Evolutionary conservation across 2,797 vertebrate species (phyloP).

Genomic region (Discoglossus pictus): DNA sequence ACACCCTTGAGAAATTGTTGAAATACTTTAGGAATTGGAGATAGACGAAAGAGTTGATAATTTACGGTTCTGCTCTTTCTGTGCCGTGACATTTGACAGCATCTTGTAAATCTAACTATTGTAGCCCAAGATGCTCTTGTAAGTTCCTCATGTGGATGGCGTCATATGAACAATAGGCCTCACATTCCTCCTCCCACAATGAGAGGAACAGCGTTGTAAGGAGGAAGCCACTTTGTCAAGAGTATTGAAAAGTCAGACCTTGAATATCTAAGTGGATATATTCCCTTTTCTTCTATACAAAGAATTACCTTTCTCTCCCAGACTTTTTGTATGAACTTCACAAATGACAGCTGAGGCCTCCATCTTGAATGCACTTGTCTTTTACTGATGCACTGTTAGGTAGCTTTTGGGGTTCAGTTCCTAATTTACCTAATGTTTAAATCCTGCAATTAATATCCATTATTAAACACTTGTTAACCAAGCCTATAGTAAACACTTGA

Average conservation of each 20-base stretch:
- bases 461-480: too few relatives aligned
- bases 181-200: not conserved
- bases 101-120: constrained; percentile 55
- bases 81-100: constrained; percentile 35
- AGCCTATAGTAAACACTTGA: too few relatives aligned
- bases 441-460: too few relatives aligned
- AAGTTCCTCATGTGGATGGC: constrained; percentile 40
- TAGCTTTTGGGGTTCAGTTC: too few relatives aligned
- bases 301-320: constrained; percentile 30
- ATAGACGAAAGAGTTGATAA: constrained; percentile 34
- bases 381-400: not conserved
- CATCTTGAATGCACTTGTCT: not conserved
- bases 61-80: constrained; percentile 48
- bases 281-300: constrained; percentile 18
- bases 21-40: constrained; percentile 14
- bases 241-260: constrained; percentile 20
- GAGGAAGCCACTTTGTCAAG: constrained; percentile 1
- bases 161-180: constrained; percentile 33
- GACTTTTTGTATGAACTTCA: constrained; percentile 18
- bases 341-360: constrained; percentile 20
- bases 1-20: constrained; percentile 25
- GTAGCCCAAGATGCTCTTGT: constrained; percentile 46
- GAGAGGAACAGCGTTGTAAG: not conserved
- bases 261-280: not conserved
- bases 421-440: too few relatives aligned